phyloP scores from a whole-genome alignment of 2,797 vertebrate species.

The Glyptemys insculpta region DNA sequence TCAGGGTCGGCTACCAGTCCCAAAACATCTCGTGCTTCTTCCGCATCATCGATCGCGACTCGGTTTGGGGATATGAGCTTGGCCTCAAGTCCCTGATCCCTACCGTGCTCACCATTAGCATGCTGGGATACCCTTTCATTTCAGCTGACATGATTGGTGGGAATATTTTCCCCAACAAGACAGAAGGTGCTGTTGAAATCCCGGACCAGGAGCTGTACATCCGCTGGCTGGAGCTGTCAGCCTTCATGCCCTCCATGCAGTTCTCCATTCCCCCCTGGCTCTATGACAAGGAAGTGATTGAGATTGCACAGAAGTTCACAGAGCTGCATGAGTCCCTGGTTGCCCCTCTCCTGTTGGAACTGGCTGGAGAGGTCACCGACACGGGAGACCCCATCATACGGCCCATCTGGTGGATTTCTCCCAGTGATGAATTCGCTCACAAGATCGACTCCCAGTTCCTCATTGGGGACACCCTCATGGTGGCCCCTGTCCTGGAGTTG shows the following conservation, averaged over 20 bases:
- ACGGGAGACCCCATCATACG: conserved; percentile 96
- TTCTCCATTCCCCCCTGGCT: conserved; percentile 97
- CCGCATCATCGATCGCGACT: conserved; percentile 95
- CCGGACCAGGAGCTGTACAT: conserved; percentile 95
- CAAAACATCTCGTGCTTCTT: conserved; percentile 99
- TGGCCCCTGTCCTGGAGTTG: conserved; percentile 94
- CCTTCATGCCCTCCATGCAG: conserved; percentile 99
- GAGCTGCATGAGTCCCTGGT: conserved; percentile 92
- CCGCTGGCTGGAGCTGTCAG: conserved; percentile 95
- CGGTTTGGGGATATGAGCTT: conserved; percentile 95
- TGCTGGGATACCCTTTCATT: conserved; percentile 93
- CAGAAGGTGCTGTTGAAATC: conserved; percentile 77
- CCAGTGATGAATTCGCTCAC: conserved; percentile 89
- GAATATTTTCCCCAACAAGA: conserved; percentile 86
- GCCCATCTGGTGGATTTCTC: conserved; percentile 98
- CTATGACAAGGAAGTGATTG: conserved; percentile 92
- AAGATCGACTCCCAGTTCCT: conserved; percentile 96
- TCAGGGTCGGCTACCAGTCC: conserved; percentile 91
- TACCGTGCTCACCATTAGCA: conserved; percentile 94
- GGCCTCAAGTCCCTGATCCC: conserved; percentile 96
- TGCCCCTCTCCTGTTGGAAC: conserved; percentile 91
- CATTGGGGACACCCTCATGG: conserved; percentile 96
- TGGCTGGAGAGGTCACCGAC: conserved; percentile 90
- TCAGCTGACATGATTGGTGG: conserved; percentile 94
- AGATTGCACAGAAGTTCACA: conserved; percentile 92